A percentile compares a stretch with the other conserved stretches of the same genome.
phyloP scores from a whole-genome alignment of 2,888 invertebrate species.

The Abrostola triplasia region DNA sequence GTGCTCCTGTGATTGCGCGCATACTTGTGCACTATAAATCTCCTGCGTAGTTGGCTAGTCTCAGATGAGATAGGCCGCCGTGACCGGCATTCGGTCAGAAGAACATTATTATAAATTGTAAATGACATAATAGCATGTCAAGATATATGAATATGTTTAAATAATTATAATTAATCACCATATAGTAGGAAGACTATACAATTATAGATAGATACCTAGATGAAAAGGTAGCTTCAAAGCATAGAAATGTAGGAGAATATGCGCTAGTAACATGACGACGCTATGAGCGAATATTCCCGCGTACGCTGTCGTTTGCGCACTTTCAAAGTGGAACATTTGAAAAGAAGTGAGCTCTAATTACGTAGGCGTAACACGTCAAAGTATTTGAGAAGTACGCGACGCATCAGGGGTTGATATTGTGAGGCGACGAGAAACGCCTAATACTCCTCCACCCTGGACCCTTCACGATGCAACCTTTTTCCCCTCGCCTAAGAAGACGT shows the following conservation, averaged over 20 bases:
- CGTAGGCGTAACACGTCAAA: slow-evolving; percentile 50
- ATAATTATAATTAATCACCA: too few relatives aligned
- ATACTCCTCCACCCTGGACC: slow-evolving; percentile 34
- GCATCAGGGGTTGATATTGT: slow-evolving; percentile 49
- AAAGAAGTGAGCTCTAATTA: slow-evolving; percentile 56
- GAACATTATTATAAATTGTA: too few relatives aligned
- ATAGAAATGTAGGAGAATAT: slow-evolving; percentile 34
- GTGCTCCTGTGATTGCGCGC: too few relatives aligned
- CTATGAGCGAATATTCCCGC: slow-evolving; percentile 3
- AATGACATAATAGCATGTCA: too few relatives aligned
- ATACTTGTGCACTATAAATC: too few relatives aligned
- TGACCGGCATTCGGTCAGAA: too few relatives aligned
- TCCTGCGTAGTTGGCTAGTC: too few relatives aligned
- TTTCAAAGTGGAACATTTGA: slow-evolving; percentile 42
- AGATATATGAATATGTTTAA: too few relatives aligned
- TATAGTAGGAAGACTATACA: too few relatives aligned
- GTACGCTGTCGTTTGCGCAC: slow-evolving; percentile 23
- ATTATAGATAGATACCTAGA: too few relatives aligned
- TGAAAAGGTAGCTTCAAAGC: slow-evolving; percentile 15
- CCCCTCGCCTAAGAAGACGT: slow-evolving; percentile 12
- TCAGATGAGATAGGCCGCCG: too few relatives aligned
- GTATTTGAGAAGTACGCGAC: slow-evolving; percentile 45
- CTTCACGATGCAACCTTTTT: slow-evolving; percentile 20
- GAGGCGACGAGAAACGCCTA: slow-evolving; percentile 37
- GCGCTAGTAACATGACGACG: slow-evolving; percentile 3